Evolutionary conservation across 2,113 vertebrate genomes (phyloP).

Genomic region (Bucco capensis): DNA sequence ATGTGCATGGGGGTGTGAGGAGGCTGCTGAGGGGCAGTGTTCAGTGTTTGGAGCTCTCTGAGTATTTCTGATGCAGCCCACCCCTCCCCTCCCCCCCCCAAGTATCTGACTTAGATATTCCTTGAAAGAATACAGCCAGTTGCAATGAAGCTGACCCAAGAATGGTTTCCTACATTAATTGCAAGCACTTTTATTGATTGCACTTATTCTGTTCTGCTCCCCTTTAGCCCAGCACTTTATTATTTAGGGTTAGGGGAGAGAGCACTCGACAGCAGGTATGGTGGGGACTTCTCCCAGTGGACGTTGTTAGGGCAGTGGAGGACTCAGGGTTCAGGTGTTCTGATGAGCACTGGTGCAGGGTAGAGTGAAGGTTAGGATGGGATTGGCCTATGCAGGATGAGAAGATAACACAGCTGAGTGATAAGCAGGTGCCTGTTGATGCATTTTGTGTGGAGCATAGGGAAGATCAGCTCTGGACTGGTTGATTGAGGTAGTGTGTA

Average conservation of each 20-base stretch:
- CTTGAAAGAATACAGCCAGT: slow-evolving; percentile 75
- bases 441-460: background rate
- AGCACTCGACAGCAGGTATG: background rate
- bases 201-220: slow-evolving; percentile 70
- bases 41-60: slow-evolving; percentile 37
- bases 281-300: background rate
- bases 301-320: background rate
- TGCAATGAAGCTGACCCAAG: slow-evolving; percentile 64
- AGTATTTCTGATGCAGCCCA: background rate
- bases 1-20: background rate
- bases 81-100: background rate
- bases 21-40: slow-evolving; percentile 5
- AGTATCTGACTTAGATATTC: slow-evolving; percentile 60
- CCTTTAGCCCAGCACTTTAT: slow-evolving; percentile 66
- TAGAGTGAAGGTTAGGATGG: background rate
- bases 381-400: background rate
- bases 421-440: background rate
- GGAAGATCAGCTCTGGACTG: background rate
- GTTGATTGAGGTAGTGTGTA: background rate
- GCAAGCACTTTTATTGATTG: slow-evolving; percentile 78
- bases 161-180: slow-evolving; percentile 72
- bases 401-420: background rate
- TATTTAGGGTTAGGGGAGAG: slow-evolving; percentile 15
- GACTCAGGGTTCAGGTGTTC: slow-evolving; percentile 1
- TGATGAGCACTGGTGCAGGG: background rate